phyloP scores from a whole-genome alignment of 1,140 invertebrate species.

The Dendroctonus ponderosae region DNA sequence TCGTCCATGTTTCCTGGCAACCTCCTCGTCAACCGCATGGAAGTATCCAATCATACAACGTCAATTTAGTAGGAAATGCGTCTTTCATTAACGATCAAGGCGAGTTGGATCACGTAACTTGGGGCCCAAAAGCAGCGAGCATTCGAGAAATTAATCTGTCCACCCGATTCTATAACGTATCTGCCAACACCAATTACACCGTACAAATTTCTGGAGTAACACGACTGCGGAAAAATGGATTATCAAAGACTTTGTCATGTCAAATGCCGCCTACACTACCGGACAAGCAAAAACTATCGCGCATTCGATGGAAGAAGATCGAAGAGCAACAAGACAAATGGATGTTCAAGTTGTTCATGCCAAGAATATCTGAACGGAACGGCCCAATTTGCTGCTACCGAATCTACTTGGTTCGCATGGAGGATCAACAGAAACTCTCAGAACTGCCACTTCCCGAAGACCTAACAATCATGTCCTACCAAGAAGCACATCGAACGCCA shows the following conservation, averaged over 20 bases:
- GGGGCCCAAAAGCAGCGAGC: slow-evolving; percentile 60
- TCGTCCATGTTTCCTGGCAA: slow-evolving; percentile 69
- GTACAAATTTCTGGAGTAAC: slow-evolving; percentile 71
- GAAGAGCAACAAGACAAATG: slow-evolving; percentile 63
- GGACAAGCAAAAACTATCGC: slow-evolving; percentile 61
- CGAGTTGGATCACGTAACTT: slow-evolving; percentile 54
- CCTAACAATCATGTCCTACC: slow-evolving; percentile 67
- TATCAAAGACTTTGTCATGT: slow-evolving; percentile 60
- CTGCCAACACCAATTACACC: slow-evolving; percentile 78
- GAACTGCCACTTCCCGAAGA: slow-evolving; percentile 67
- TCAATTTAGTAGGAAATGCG: slow-evolving; percentile 61
- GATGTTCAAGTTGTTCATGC: slow-evolving; percentile 69
- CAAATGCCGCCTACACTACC: slow-evolving; percentile 69
- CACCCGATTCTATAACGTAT: slow-evolving; percentile 63
- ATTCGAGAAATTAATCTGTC: slow-evolving; percentile 56
- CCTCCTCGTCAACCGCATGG: slow-evolving; percentile 70
- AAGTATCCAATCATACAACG: slow-evolving; percentile 69
- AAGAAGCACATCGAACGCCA: slow-evolving; percentile 65
- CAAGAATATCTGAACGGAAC: slow-evolving; percentile 77
- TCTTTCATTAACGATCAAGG: slow-evolving; percentile 61
- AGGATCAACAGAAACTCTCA: slow-evolving; percentile 61
- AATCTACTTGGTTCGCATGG: slow-evolving; percentile 72
- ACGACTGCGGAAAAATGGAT: slow-evolving; percentile 65
- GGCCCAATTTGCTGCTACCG: slow-evolving; percentile 85
- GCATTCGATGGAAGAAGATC: slow-evolving; percentile 70